phyloP scores from a whole-genome alignment of 2,797 vertebrate species.

The Pogonophryne albipinna region DNA sequence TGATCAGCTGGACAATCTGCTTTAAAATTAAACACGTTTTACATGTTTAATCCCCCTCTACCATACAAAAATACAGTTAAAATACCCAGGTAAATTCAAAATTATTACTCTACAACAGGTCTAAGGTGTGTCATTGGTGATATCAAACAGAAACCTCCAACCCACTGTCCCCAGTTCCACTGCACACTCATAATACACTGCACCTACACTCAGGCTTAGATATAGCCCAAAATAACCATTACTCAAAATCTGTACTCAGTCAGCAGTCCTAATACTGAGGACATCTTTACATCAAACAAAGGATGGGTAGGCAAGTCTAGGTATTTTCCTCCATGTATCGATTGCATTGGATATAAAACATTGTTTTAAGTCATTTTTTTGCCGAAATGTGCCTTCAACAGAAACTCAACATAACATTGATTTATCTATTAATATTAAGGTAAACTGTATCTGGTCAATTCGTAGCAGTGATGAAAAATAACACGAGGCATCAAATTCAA shows the following conservation, averaged over 20 bases:
- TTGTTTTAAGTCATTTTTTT: not conserved
- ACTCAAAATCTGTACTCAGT: constrained; percentile 43
- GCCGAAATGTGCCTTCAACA: not conserved
- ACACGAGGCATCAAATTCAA: not conserved
- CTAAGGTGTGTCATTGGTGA: constrained; percentile 3
- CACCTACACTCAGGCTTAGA: constrained; percentile 58
- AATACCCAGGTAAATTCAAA: not conserved
- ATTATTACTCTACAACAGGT: not conserved
- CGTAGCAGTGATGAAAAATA: not conserved
- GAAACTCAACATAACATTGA: not conserved
- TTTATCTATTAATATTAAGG: not conserved
- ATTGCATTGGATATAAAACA: not conserved
- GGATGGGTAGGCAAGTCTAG: not conserved
- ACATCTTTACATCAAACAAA: constrained; percentile 33
- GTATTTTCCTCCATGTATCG: not conserved
- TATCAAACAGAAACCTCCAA: constrained; percentile 24
- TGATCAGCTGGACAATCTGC: no score
- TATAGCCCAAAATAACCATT: constrained; percentile 48
- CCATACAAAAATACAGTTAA: no score
- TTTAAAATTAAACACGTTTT: no score
- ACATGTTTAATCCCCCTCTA: no score
- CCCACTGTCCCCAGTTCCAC: not conserved
- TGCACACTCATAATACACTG: constrained; percentile 25
- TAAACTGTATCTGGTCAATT: not conserved
- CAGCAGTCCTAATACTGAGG: constrained; percentile 39